Conservation (phyloP, 2,113 vertebrate genomes). For the Clinocottus analis region DNA sequence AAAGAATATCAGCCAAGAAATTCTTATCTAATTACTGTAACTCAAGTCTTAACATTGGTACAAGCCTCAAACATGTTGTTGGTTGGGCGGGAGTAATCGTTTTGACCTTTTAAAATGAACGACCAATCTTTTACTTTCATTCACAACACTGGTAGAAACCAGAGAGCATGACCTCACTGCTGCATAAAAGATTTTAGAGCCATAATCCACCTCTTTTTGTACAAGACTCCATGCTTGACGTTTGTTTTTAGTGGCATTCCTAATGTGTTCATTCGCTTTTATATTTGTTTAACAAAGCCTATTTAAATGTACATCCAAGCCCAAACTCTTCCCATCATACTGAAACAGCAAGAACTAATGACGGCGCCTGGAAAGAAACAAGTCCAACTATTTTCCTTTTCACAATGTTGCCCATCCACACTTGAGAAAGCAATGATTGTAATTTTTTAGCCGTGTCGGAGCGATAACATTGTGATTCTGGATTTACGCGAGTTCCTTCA, state of each 20-base stretch:
- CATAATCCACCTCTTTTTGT: neutral
- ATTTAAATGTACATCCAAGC: constrained; percentile 36
- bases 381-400: constrained; percentile 7
- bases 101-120: neutral
- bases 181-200: neutral
- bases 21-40: neutral
- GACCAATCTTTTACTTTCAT: neutral
- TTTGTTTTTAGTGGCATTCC: constrained; percentile 19
- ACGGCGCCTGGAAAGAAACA: neutral
- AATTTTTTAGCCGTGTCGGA: constrained; percentile 7
- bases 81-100: neutral
- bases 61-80: neutral
- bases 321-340: neutral
- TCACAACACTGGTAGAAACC: neutral
- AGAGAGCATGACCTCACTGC: neutral
- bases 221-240: neutral
- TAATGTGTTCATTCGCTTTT: constrained; percentile 44
- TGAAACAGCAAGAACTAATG: constrained; percentile 22
- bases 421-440: neutral
- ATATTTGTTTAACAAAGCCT: constrained; percentile 59
- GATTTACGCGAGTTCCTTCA: constrained; percentile 7
- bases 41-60: neutral
- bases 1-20: neutral
- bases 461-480: constrained; percentile 4
- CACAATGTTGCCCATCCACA: neutral